These are phyloP conservation scores for Belonocnema kinseyi DNA, from an alignment of 1,140 invertebrate genomes.

Conservation along the genomic window DNA sequence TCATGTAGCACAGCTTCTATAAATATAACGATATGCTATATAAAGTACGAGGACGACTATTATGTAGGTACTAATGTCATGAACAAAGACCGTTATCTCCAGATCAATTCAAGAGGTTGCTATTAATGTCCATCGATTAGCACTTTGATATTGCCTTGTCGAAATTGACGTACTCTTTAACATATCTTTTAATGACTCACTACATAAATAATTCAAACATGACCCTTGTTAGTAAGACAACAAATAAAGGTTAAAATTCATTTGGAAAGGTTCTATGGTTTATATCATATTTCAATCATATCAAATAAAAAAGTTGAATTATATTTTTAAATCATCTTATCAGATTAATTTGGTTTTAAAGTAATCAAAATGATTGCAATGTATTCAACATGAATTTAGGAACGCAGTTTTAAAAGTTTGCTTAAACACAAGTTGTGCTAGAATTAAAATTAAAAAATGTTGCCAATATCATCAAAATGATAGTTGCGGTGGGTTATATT, in stretches of 20 bases:
- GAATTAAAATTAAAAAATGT: too few relatives aligned
- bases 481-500: too few relatives aligned
- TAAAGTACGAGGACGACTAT: slow-evolving; percentile 2
- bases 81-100: slow-evolving; percentile 56
- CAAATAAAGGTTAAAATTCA: background rate
- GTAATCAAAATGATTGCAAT: too few relatives aligned
- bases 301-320: too few relatives aligned
- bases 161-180: background rate
- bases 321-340: too few relatives aligned
- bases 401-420: too few relatives aligned
- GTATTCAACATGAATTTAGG: too few relatives aligned
- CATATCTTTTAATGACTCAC: background rate
- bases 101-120: slow-evolving; percentile 64
- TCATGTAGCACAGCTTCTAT: background rate
- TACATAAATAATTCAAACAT: background rate
- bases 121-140: slow-evolving; percentile 55
- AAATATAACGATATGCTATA: background rate
- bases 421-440: too few relatives aligned
- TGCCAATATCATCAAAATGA: too few relatives aligned
- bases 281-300: too few relatives aligned
- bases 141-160: background rate
- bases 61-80: slow-evolving; percentile 45
- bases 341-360: too few relatives aligned
- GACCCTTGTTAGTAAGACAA: background rate
- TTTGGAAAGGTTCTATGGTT: too few relatives aligned